Percentiles rank a stretch among this genome's conserved stretches.
These are phyloP conservation scores for Deilephila porcellus DNA, from an alignment of 2,888 invertebrate species.

Conservation along the genomic window DNA sequence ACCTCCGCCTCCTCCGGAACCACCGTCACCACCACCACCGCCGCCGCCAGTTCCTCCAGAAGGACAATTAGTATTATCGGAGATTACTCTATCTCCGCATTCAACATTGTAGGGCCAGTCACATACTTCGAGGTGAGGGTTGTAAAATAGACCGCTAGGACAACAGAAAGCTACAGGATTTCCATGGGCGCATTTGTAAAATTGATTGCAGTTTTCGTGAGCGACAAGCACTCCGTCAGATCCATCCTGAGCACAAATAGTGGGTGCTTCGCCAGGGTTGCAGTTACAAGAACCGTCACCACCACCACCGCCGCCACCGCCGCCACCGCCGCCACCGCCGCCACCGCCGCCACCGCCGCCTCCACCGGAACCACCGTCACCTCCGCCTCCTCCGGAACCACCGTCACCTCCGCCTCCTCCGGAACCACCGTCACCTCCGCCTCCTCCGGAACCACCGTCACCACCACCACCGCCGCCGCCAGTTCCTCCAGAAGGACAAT, in stretches of 20 bases:
- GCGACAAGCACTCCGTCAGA: conserved; percentile 38
- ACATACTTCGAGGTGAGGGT: conserved; percentile 43
- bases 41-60: too few species aligned
- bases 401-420: conserved; percentile 30
- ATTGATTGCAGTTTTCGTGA: conserved; percentile 46
- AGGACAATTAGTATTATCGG: too few species aligned
- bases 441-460: conserved; percentile 28
- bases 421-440: not conserved
- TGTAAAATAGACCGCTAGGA: conserved; percentile 40
- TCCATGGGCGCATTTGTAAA: conserved; percentile 42
- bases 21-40: too few species aligned
- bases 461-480: conserved; percentile 27
- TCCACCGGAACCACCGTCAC: conserved; percentile 29
- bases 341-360: conserved; percentile 30
- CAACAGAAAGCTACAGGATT: conserved; percentile 41
- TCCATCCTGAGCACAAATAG: conserved; percentile 34
- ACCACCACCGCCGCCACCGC: conserved; percentile 23
- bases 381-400: conserved; percentile 22
- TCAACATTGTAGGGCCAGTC: conserved; percentile 50
- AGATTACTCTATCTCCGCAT: conserved; percentile 44
- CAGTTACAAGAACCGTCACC: conserved; percentile 38
- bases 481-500: not conserved
- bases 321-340: conserved; percentile 22
- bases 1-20: too few species aligned
- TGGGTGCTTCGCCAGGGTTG: conserved; percentile 37